Evolutionary conservation across 2,113 vertebrate genomes (phyloP).

Genomic region (Chloroceryle aenea): DNA sequence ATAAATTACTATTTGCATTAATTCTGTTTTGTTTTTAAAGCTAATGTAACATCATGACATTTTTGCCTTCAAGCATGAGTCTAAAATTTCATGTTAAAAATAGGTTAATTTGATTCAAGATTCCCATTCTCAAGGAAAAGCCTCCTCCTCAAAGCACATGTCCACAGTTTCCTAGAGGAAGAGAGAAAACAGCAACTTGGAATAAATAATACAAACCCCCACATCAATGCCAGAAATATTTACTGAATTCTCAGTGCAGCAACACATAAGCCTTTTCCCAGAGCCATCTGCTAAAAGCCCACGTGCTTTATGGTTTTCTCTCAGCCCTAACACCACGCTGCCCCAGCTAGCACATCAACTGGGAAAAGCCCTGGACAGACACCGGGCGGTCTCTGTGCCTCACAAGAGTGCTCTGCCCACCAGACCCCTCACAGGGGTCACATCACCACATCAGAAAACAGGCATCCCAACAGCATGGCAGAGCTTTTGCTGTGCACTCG

Average conservation of each 20-base stretch:
- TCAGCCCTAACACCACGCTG: fast-evolving
- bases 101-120: conserved; percentile 26
- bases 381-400: fast-evolving
- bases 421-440: fast-evolving
- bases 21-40: not conserved
- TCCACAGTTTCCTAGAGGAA: not conserved
- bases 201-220: not conserved
- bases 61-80: not conserved
- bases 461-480: fast-evolving
- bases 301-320: not conserved
- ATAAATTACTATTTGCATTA: not conserved
- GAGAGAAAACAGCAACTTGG: not conserved
- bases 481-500: fast-evolving
- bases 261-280: not conserved
- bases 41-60: not conserved
- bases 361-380: not conserved
- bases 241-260: not conserved
- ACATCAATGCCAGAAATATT: not conserved
- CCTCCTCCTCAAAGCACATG: not conserved
- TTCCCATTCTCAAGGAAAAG: not conserved
- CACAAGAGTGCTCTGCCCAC: not conserved
- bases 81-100: conserved; percentile 21
- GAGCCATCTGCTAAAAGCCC: not conserved
- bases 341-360: not conserved
- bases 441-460: fast-evolving